Base-by-base conservation (phyloP, 1,140 invertebrate species). In the Macrobrachium nipponense region DNA sequence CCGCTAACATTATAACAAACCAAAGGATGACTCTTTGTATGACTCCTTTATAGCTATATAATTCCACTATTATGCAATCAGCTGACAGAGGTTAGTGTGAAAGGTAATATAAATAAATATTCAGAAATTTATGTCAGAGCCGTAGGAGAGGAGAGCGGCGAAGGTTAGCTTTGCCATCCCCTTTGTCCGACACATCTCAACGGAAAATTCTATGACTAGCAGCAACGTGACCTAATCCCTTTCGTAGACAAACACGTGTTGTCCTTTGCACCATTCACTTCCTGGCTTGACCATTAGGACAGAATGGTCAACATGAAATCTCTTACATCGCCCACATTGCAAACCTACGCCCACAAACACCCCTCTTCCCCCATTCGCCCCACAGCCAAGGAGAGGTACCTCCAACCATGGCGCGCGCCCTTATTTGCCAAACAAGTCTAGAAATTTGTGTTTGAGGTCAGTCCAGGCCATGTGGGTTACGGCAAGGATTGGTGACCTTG, bases 41-140 rank as follows among this genome's bases (percentile, higher is more conserved):
- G 75, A 79, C 83, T 61, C 83, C 77, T 86, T 86, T 86, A 86
- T 86, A 68, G 83, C 77, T 78, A 75, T 80, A 77, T 86, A 86
- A 86, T 86, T 86, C 83, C 77, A 86, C 83, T 86, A 86, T 86
- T 86, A 86, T 80, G 60, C 80, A 86, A 86, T 86, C 83, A 86
- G 77, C 73, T 86, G 83, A 86, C 83, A 80, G 83, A 86, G 83
- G 83, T 80, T 75, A 68, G 83, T 75, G 76, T 85, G 75, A 85
- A 85, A 85, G 82, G 83, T 85, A 64, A 43, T 85, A 51, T 64
- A 72, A 75, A 62, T 72, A 77, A 75, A 62, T 72, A 77, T 18
- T 60, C 72, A 75, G 27, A 36, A 36, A 62, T 70, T 43, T 44
- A 36, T 59, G 60, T 36, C 62, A 62, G 73, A 36, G 58, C n/a